Evolutionary conservation across 2,113 vertebrate species (phyloP).

Genomic region (Chionodraco myersi): DNA sequence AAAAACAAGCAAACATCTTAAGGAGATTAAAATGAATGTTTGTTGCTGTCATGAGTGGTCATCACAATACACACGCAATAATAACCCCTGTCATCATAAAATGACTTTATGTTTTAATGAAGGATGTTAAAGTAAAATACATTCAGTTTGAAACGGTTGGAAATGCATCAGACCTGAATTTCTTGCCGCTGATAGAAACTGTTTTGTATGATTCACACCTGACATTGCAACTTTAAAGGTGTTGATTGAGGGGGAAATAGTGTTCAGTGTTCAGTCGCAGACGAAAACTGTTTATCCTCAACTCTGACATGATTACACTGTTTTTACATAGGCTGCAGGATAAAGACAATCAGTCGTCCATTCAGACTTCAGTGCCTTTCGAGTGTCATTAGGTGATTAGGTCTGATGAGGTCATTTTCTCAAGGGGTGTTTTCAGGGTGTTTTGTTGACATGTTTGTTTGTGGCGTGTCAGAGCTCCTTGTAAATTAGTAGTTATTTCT

Average conservation of each 20-base stretch:
- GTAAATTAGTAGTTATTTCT: conserved; percentile 31
- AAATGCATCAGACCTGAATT: conserved; percentile 15
- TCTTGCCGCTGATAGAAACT: conserved; percentile 21
- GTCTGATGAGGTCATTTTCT: conserved; percentile 33
- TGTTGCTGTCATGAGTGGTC: conserved; percentile 40
- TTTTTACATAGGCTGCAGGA: neutral
- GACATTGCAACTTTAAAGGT: neutral
- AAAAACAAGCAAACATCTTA: neutral
- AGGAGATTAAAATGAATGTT: neutral
- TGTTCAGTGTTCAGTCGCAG: neutral
- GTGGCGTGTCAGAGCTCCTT: conserved; percentile 17
- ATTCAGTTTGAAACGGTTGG: conserved; percentile 14
- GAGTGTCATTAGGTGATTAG: conserved; percentile 29
- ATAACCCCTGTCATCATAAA: conserved; percentile 7
- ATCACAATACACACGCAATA: conserved; percentile 25
- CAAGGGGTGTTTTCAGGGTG: neutral
- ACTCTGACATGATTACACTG: neutral
- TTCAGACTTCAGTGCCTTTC: conserved; percentile 8
- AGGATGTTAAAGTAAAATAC: conserved; percentile 9
- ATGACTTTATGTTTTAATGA: conserved; percentile 16
- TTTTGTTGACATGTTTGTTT: neutral
- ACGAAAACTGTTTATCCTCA: conserved; percentile 18
- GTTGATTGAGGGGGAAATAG: conserved; percentile 6
- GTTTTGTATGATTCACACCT: neutral
- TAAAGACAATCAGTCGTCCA: conserved; percentile 18